These are phyloP conservation scores for Phylloscopus trochiloides DNA, from an alignment of 2,113 vertebrate species.

Conservation along the genomic window DNA sequence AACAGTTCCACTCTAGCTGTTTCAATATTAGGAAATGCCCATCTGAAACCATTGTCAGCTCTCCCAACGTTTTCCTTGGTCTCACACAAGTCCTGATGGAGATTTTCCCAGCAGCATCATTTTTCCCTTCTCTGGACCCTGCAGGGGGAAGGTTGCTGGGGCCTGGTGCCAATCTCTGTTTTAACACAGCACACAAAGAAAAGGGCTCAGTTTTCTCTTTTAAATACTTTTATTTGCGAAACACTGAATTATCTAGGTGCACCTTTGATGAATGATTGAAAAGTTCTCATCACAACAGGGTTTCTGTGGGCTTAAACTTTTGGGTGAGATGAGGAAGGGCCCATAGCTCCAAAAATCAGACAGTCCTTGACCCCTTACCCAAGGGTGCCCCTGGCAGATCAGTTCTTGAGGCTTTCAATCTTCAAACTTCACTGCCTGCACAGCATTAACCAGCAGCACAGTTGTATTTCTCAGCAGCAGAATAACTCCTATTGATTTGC, in stretches of 20 bases:
- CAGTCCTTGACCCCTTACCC: not conserved
- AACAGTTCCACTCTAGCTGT: not conserved
- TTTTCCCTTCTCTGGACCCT: not conserved
- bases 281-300: not conserved
- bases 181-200: not conserved
- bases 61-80: not conserved
- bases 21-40: not conserved
- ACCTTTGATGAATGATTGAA: not conserved
- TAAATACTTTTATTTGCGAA: not conserved
- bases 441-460: not conserved
- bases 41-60: not conserved
- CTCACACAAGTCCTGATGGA: fast-evolving
- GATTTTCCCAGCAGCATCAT: not conserved
- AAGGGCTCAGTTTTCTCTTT: not conserved
- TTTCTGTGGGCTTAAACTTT: not conserved
- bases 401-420: not conserved
- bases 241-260: not conserved
- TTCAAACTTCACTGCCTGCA: fast-evolving
- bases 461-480: not conserved
- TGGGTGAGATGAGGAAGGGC: not conserved
- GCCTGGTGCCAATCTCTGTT: not conserved
- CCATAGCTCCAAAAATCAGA: not conserved
- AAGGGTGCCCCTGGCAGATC: not conserved
- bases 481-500: not conserved
- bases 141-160: not conserved